Percentiles rank a stretch among this genome's conserved stretches.
These are phyloP conservation scores for Scrobipalpa atriplicella DNA, from an alignment of 2,888 invertebrate species.

Conservation along the genomic window DNA sequence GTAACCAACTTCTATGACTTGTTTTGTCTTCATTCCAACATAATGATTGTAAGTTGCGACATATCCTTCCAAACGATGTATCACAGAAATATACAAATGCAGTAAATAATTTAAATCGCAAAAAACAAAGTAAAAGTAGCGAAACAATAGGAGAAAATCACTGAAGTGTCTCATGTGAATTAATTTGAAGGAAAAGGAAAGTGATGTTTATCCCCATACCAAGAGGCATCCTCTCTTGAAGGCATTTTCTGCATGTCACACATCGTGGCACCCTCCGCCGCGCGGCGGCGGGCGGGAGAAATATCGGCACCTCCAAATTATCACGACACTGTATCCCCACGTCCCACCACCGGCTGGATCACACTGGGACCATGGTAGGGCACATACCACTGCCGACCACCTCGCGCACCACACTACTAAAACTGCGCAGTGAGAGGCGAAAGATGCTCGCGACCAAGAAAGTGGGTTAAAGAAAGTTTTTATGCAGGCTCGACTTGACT, in stretches of 20 bases:
- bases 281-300: slow-evolving; percentile 55
- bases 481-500: slow-evolving; percentile 59
- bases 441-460: slow-evolving; percentile 74
- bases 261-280: slow-evolving; percentile 54
- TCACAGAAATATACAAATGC: background rate
- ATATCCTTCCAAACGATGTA: background rate
- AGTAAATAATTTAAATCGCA: background rate
- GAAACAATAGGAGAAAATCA: background rate
- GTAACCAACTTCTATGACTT: slow-evolving; percentile 22
- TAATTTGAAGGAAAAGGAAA: slow-evolving; percentile 21
- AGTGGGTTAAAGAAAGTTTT: slow-evolving; percentile 83
- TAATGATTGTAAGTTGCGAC: background rate
- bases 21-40: slow-evolving; percentile 11
- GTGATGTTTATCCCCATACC: slow-evolving; percentile 54
- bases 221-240: slow-evolving; percentile 71
- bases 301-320: slow-evolving; percentile 48
- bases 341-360: slow-evolving; percentile 69
- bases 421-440: slow-evolving; percentile 69
- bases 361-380: slow-evolving; percentile 77
- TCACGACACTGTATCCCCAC: slow-evolving; percentile 62
- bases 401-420: slow-evolving; percentile 71
- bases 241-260: slow-evolving; percentile 81
- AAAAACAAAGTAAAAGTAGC: slow-evolving; percentile 18
- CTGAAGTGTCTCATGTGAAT: background rate
- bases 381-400: slow-evolving; percentile 74